Base-by-base conservation (phyloP, 2,888 invertebrate genomes). In the Clusia tigrina region DNA sequence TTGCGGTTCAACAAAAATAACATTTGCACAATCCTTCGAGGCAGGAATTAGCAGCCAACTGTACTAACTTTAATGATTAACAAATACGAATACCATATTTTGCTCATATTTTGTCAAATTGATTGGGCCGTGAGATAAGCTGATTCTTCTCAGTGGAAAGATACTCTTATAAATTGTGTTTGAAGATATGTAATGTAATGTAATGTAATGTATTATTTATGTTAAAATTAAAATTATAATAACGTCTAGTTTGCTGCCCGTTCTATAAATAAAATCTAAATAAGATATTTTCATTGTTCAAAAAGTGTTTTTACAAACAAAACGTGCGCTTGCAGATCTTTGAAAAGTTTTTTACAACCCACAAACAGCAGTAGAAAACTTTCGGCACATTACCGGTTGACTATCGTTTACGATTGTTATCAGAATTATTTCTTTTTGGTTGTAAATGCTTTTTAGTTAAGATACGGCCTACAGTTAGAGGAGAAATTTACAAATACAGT, bases 321-420 rank as follows among this genome's bases (percentile, higher is more conserved):
- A 80, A 80, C 79, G 81, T 80, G 79, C 78, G 73, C 76, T 66
- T 69, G 70, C 70, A 71, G 71, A 72, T 67, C 66, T 68, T 66
- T 37, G 62, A 54, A 64, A 63, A 26, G 46, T 55, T 54, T 37
- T n/a, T 20, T 38, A 54, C 56, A 61, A 57, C 42, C 32, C 52
- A 53, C 37, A 74, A 81, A 77, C 73, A 78, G 79, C 81, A 78
- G 80, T 80, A 80, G 80, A 80, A 72, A 77, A 71, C 74, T 80
- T 80, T 80, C 78, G 76, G 78, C 78, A 79, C 78, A 79, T 78
- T 78, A 77, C 74, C 72, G 74, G 72, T 74, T 68, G 74, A 71
- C 70, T 74, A 65, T 67, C 66, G 69, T 69, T 58, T 59, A 61
- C 62, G 78, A 77, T 77, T 76, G 71, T 71, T 76, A 75, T 76